phyloP scores from a whole-genome alignment of 30 jellyfish, hydroid and myxozoan genomes.

The Turritopsis rubra region DNA sequence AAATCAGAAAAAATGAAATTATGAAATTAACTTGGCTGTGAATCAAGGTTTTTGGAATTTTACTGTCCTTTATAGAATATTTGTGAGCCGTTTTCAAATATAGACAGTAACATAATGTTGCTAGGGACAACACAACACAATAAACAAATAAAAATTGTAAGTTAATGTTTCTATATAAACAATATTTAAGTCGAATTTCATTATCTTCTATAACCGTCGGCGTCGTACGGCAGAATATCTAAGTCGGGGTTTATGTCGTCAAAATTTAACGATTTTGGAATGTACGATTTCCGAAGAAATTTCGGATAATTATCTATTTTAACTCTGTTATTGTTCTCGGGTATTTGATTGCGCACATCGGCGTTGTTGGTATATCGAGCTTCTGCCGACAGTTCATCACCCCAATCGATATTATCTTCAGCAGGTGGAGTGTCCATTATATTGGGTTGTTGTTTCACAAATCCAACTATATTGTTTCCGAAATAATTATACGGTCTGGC shows the following conservation, averaged over 20 bases:
- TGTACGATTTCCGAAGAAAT: slow-evolving; percentile 15
- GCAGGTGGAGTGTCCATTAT: slow-evolving; percentile 19
- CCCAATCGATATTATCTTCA: slow-evolving; percentile 29
- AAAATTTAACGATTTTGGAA: slow-evolving; percentile 20
- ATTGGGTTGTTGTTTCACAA: background rate
- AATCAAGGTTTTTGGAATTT: too few species aligned
- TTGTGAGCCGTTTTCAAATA: too few species aligned
- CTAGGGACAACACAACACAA: slow-evolving; percentile 2
- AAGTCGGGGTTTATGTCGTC: slow-evolving; percentile 21
- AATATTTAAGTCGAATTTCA: background rate
- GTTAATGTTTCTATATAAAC: background rate
- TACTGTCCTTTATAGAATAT: too few species aligned
- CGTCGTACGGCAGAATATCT: slow-evolving; percentile 21
- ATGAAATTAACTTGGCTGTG: too few species aligned
- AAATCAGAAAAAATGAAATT: too few species aligned
- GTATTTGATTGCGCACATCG: slow-evolving; percentile 10
- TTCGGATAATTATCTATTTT: background rate
- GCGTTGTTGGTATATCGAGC: background rate
- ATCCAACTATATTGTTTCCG: background rate
- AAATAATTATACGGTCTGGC: slow-evolving; percentile 9
- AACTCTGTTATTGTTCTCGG: background rate
- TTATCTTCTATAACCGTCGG: slow-evolving; percentile 10
- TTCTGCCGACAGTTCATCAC: slow-evolving; percentile 15
- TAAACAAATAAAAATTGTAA: background rate
- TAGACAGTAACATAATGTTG: background rate